Percentiles rank a stretch among this genome's conserved stretches.
phyloP scores from a whole-genome alignment of 2,113 vertebrate genomes.

The Malaclemys terrapin region DNA sequence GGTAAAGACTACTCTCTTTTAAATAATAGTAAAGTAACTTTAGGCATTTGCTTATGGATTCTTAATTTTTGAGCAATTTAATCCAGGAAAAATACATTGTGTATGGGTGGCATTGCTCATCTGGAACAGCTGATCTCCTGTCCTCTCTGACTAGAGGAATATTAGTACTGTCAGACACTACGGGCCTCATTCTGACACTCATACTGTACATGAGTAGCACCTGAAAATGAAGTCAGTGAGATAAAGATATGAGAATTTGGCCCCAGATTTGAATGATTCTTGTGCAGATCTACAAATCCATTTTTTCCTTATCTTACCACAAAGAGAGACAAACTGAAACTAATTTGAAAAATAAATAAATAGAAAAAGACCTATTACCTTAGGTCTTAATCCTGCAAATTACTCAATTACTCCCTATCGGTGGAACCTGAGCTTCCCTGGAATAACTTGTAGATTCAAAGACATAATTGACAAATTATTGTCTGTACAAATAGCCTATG shows the following conservation, averaged over 20 bases:
- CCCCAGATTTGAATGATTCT: background rate
- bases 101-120: accelerated
- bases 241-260: background rate
- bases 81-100: background rate
- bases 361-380: background rate
- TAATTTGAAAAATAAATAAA: background rate
- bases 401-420: background rate
- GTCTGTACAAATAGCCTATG: background rate
- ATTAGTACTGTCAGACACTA: background rate
- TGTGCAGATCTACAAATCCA: background rate
- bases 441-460: background rate
- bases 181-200: background rate
- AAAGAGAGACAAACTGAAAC: background rate
- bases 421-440: background rate
- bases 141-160: accelerated
- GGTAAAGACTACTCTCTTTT: background rate
- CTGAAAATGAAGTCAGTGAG: background rate
- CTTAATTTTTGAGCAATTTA: accelerated
- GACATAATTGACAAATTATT: background rate
- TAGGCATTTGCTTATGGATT: background rate
- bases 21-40: background rate
- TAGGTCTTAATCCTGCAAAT: background rate
- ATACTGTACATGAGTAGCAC: background rate
- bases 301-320: background rate
- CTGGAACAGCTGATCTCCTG: background rate